Base-by-base conservation (phyloP, 2,797 vertebrate genomes). In the Orestias chungarensis region DNA sequence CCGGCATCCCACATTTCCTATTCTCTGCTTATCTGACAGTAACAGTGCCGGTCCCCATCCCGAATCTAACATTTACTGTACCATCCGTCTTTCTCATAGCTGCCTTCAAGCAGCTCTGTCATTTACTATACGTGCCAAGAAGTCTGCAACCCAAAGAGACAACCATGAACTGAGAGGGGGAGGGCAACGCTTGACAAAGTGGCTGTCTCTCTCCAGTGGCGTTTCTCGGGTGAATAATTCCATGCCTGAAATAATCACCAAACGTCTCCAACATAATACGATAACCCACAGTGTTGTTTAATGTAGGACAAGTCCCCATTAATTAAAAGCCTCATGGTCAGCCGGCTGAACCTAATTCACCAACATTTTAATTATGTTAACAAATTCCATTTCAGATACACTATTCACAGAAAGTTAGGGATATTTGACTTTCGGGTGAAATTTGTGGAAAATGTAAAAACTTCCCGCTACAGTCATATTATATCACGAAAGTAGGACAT, bases 21-120 rank as follows among this genome's bases (percentile, higher is more conserved):
- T 85, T 76, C 80, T 62, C 49, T 3, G 76, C 90, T 92, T 93
- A 92, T 91, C 90, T 88, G 90, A 90, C 87, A 90, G 87, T 74
- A 85, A 44, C 91, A 93, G 91, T 9, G 79, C 18, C 77, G 74
- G 81, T 87, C 57, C 82, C 84, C 85, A 40, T 82, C 87, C 80
- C 43, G 76, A 88, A 86, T 90, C 88, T 90, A 85, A 88, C 91
- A 90, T 91, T 89, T 89, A 90, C 87, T 87, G 84, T 91, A 88
- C 82, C 85, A 42, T 83, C 83, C 87, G 64, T 73, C 80, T 75
- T 84, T 76, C 84, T 76, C 83, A 67, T 81, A 73, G 20, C 78
- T 75, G 82, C 83, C 85, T 87, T 83, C 70, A 73, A 90, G 83
- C 86, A 64, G 70, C 86, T 77, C 82, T 92, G 89, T 90, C 88